Conservation (phyloP, 2,888 invertebrate genomes). For the Rhyacophila evoluta region DNA sequence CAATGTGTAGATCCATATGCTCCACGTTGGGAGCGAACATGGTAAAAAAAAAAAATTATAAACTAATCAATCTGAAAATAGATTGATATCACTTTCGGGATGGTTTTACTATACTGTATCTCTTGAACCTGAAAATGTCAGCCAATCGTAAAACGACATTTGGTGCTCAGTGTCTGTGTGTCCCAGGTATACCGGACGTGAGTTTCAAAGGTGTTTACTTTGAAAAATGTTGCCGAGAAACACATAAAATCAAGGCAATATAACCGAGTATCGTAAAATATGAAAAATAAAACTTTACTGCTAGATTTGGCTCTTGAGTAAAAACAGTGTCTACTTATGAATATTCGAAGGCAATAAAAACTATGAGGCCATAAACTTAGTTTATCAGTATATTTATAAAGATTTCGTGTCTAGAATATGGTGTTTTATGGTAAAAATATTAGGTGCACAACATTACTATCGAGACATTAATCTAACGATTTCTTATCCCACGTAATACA, state of each 20-base stretch:
- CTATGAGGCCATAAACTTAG: not conserved
- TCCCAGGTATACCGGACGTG: constrained; percentile 29
- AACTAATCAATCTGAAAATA: too few relatives aligned
- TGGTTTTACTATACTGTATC: not conserved
- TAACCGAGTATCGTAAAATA: constrained; percentile 23
- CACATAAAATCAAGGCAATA: constrained; percentile 23
- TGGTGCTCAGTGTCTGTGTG: not conserved
- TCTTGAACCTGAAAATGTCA: constrained; percentile 21
- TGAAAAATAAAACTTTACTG: constrained; percentile 18
- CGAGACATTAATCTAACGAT: too few relatives aligned
- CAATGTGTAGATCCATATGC: too few relatives aligned
- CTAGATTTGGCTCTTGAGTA: not conserved
- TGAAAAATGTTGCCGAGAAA: constrained; percentile 11
- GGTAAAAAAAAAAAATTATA: too few relatives aligned
- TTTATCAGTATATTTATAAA: not conserved
- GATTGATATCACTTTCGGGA: not conserved
- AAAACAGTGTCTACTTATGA: not conserved
- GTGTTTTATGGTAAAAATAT: too few relatives aligned
- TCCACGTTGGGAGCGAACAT: too few relatives aligned
- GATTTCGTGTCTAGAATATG: too few relatives aligned
- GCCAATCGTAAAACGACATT: constrained; percentile 27
- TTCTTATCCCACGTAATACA: too few relatives aligned
- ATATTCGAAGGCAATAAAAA: constrained; percentile 2
- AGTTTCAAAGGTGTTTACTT: constrained; percentile 9
- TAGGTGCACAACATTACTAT: too few relatives aligned